A percentile compares a stretch with the other conserved stretches of the same genome.
Evolutionary conservation across 2,113 vertebrate species (phyloP).

Genomic region (Probosciger aterrimus): DNA sequence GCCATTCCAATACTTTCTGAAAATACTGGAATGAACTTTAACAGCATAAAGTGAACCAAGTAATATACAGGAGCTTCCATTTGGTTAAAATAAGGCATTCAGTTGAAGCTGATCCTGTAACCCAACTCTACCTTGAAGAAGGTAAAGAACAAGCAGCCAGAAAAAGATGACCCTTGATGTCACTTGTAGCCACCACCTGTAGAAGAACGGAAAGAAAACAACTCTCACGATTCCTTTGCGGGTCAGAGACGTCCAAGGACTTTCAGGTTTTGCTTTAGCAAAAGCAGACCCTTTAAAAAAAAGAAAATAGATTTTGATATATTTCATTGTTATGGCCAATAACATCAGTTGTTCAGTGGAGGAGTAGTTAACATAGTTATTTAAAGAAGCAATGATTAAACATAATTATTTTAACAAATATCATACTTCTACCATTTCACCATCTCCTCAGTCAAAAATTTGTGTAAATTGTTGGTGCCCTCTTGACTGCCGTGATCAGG

Average conservation of each 20-base stretch:
- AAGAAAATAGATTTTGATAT: neutral
- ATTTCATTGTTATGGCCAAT: neutral
- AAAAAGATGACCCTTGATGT: constrained; percentile 93
- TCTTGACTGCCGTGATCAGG: neutral
- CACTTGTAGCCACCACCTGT: constrained; percentile 97
- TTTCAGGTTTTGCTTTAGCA: constrained; percentile 98
- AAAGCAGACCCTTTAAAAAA: constrained; percentile 89
- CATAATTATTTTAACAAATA: neutral
- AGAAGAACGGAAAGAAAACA: constrained; percentile 98
- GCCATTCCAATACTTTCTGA: neutral
- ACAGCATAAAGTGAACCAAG: neutral
- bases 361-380: neutral
- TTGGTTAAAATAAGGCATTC: constrained; percentile 10
- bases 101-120: neutral
- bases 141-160: constrained; percentile 91
- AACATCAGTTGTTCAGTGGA: neutral
- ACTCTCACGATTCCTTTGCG: constrained; percentile 97
- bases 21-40: neutral
- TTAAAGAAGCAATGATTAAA: neutral
- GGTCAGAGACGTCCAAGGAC: constrained; percentile 96
- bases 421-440: neutral
- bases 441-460: neutral
- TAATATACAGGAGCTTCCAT: neutral
- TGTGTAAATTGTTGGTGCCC: neutral
- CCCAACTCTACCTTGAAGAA: constrained; percentile 88